Evolutionary conservation across 2,888 invertebrate species (phyloP), one percentile per base, ranked within the genome.

Genomic region (Amphipoea oculea): DNA sequence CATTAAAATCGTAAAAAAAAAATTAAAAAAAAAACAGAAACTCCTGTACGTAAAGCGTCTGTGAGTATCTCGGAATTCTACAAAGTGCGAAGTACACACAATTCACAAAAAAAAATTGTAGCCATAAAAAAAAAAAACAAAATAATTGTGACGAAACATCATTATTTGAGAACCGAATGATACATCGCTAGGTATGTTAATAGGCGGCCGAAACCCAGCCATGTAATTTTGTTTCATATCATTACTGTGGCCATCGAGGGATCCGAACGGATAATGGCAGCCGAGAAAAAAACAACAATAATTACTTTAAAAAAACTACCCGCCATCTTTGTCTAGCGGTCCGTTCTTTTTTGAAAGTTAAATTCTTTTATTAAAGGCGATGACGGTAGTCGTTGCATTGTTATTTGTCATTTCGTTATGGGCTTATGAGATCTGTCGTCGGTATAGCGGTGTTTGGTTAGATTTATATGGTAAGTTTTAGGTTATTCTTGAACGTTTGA

Each of bases 191-290:
- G 95, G 94, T 95, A 96, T 94, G 95, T 95, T 96, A 96, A 96
- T 96, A 95, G 94, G 90, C 90, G 92, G 89, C 92, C 92, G 89
- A 92, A 92, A 93, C 90, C 89, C 89, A 89, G 93, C 94, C 94
- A 94, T 96, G 92, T 96, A 96, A 96, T 96, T 96, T 96, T 90
- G 93, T 90, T 94, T 94, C 94, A 93, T 96, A 95, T 96, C 95
- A 96, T 96, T 96, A 96, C 93, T 92, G 86, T 91, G 91, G 92
- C 91, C 90, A 90, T 87, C 90, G 90, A 89, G 93, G 93, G 92
- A 91, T 93, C 93, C 91, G 92, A 92, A 90, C 89, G 91, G 92
- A 94, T 96, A 96, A 96, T 96, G 95, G 94, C 93, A 89, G 92
- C 90, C 89, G 92, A 94, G 94, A 92, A 94, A 93, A 91, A 86